Evolutionary conservation across 2,888 invertebrate genomes (phyloP).

Genomic region (Pachycephus smyrnensis): DNA sequence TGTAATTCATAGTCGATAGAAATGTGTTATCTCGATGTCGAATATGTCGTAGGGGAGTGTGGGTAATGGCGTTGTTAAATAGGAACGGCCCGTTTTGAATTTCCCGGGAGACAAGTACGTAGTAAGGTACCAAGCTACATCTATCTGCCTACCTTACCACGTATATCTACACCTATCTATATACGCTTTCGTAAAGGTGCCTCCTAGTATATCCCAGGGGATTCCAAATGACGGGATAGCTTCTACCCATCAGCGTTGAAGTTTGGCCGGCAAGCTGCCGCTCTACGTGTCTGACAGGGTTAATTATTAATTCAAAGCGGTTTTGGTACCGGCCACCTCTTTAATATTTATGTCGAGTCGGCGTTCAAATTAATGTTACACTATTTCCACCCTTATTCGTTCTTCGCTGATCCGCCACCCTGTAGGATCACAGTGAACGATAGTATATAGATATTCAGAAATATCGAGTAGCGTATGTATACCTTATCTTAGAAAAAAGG

Average conservation of each 20-base stretch:
- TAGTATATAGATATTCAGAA: too few species aligned
- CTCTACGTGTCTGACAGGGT: slow-evolving; percentile 19
- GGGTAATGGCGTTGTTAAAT: slow-evolving; percentile 18
- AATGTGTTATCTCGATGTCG: neutral
- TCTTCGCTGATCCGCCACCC: neutral
- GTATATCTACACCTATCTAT: neutral
- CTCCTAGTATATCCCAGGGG: slow-evolving; percentile 10
- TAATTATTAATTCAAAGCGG: slow-evolving; percentile 24
- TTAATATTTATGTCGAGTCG: slow-evolving; percentile 19
- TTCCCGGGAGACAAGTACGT: neutral
- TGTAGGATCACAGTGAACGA: neutral
- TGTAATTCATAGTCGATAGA: neutral
- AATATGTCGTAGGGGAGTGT: neutral
- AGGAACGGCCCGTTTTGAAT: slow-evolving; percentile 7
- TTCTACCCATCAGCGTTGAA: slow-evolving; percentile 15
- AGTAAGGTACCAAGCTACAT: neutral
- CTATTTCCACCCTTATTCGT: slow-evolving; percentile 2
- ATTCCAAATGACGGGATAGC: slow-evolving; percentile 22
- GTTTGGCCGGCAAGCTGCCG: slow-evolving; percentile 11
- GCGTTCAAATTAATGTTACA: slow-evolving; percentile 16
- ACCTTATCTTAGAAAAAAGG: too few species aligned
- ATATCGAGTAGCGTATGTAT: too few species aligned
- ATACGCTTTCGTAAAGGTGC: slow-evolving; percentile 8
- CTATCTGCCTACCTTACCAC: neutral
- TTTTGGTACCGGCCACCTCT: slow-evolving; percentile 20